These are phyloP conservation scores for Erebia aethiops DNA, from an alignment of 2,888 invertebrate genomes.

Conservation along the genomic window DNA sequence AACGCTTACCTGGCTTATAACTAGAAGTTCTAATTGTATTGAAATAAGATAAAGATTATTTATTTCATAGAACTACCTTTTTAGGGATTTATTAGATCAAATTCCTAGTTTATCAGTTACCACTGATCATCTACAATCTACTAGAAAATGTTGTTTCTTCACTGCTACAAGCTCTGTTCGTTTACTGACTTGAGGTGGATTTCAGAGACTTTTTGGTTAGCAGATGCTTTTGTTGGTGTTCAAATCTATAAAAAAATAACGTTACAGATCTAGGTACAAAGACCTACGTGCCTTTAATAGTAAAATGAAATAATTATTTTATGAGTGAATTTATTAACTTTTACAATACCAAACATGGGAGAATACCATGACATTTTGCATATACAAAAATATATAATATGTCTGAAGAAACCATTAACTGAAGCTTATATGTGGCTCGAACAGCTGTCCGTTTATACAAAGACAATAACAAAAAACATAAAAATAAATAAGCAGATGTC, in stretches of 20 bases:
- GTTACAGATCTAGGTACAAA: too few species aligned
- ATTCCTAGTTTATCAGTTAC: too few species aligned
- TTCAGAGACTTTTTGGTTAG: too few species aligned
- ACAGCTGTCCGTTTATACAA: conserved; percentile 17
- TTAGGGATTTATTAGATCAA: not conserved
- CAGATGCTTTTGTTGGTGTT: too few species aligned
- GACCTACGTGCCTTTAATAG: too few species aligned
- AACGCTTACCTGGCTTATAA: not conserved
- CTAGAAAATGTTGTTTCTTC: too few species aligned
- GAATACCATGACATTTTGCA: conserved; percentile 3
- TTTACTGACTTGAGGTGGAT: too few species aligned
- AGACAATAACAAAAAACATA: conserved; percentile 15
- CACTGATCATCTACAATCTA: too few species aligned
- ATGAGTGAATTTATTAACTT: not conserved
- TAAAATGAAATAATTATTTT: too few species aligned
- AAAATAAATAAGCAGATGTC: conserved; percentile 26
- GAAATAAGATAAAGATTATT: not conserved
- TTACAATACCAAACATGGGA: not conserved
- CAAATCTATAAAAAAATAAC: too few species aligned
- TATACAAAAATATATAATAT: not conserved
- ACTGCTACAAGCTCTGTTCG: too few species aligned
- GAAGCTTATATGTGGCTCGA: conserved; percentile 15
- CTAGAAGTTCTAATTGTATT: not conserved
- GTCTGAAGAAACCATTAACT: conserved; percentile 9
- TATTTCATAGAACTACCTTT: not conserved